Percentiles rank a stretch among this genome's conserved stretches.
phyloP scores from a whole-genome alignment of 2,888 invertebrate species.

The Pasiphila rectangulata region DNA sequence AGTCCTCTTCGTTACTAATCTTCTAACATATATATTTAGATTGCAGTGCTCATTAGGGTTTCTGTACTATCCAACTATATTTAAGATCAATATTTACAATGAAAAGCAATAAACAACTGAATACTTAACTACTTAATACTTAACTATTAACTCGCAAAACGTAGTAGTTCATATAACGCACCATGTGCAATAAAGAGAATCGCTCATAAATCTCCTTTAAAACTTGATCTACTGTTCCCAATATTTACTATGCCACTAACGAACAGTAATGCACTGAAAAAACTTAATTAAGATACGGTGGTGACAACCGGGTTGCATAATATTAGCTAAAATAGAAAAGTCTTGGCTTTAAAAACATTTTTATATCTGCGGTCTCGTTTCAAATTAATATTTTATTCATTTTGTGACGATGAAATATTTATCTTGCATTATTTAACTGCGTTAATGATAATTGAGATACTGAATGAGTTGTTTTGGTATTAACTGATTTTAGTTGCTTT shows the following conservation, averaged over 20 bases:
- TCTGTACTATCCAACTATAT: no score
- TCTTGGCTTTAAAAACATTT: conserved; percentile 26
- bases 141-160: no score
- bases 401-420: conserved; percentile 23
- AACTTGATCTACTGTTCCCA: conserved; percentile 2
- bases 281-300: conserved; percentile 36
- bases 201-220: not conserved
- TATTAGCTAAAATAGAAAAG: conserved; percentile 39
- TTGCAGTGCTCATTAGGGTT: no score
- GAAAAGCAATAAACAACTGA: no score
- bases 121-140: no score
- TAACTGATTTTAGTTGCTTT: not conserved
- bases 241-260: conserved; percentile 16
- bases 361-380: conserved; percentile 18
- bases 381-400: conserved; percentile 25
- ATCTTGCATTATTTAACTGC: conserved; percentile 28
- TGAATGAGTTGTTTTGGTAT: conserved; percentile 9
- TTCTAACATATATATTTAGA: no score
- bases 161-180: no score
- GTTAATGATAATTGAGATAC: conserved; percentile 15
- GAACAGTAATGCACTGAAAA: conserved; percentile 38
- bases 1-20: no score
- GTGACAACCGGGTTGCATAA: conserved; percentile 40
- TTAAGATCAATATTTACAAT: no score
- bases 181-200: no score